Evolutionary conservation across 2,113 vertebrate species (phyloP).

Genomic region (Pseudopipra pipra): DNA sequence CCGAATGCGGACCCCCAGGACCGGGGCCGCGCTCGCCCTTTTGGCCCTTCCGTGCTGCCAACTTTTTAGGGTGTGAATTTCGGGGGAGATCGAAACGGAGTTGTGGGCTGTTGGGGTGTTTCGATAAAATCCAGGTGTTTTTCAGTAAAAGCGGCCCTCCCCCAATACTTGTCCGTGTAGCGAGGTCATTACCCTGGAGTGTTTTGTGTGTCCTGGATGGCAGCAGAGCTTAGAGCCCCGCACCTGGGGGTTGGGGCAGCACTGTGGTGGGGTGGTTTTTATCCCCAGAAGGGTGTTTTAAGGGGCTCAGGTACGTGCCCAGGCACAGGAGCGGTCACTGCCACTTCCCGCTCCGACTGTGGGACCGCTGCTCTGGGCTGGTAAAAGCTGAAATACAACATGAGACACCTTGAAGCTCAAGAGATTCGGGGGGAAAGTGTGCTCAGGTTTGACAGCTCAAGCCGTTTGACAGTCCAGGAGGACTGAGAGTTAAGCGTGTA

Average conservation of each 20-base stretch:
- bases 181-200: rapidly evolving
- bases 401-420: rapidly evolving
- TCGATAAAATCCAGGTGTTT: background rate
- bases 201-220: rapidly evolving
- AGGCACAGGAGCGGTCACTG: background rate
- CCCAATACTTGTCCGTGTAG: rapidly evolving
- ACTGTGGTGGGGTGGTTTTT: rapidly evolving
- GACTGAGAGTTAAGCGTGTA: background rate
- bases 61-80: background rate
- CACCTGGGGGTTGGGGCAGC: background rate
- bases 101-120: background rate
- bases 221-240: background rate
- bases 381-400: background rate
- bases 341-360: background rate
- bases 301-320: background rate
- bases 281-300: rapidly evolving
- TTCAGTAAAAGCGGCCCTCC: background rate
- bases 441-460: background rate
- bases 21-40: background rate
- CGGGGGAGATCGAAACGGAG: rapidly evolving
- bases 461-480: background rate
- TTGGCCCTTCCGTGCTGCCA: background rate
- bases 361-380: background rate
- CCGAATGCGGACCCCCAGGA: background rate
- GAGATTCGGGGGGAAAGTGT: rapidly evolving